Conservation (phyloP, 2,888 invertebrate genomes). For the Macaria liturata region DNA sequence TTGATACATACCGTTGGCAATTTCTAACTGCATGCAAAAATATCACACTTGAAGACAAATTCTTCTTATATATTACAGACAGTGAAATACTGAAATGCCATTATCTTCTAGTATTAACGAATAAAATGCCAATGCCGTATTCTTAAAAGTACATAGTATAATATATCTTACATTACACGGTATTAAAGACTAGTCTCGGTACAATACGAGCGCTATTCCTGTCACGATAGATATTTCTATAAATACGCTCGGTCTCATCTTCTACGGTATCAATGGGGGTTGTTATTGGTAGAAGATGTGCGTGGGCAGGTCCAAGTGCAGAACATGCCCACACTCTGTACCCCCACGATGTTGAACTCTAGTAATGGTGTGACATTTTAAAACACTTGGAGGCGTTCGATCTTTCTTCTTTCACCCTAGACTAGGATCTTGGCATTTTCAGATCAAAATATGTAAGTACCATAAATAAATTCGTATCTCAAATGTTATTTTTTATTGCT, state of each 20-base stretch:
- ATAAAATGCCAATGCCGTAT: too few relatives aligned
- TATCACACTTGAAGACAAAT: too few relatives aligned
- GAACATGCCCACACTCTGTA: slow-evolving; percentile 53
- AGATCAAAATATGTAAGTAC: slow-evolving; percentile 14
- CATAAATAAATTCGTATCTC: too few relatives aligned
- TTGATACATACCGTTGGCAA: too few relatives aligned
- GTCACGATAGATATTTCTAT: slow-evolving; percentile 9
- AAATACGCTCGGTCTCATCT: slow-evolving; percentile 27
- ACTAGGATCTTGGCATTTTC: slow-evolving; percentile 15
- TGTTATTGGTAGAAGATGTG: slow-evolving; percentile 38
- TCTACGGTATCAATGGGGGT: slow-evolving; percentile 32
- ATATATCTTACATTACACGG: neutral
- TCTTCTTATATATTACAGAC: too few relatives aligned
- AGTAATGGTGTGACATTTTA: slow-evolving; percentile 60
- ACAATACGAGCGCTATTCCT: slow-evolving; percentile 1
- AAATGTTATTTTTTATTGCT: too few relatives aligned
- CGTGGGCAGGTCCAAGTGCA: slow-evolving; percentile 45
- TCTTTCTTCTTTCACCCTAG: slow-evolving; percentile 37
- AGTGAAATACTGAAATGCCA: too few relatives aligned
- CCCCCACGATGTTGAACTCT: slow-evolving; percentile 59
- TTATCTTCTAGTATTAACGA: too few relatives aligned
- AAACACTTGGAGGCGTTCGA: slow-evolving; percentile 54
- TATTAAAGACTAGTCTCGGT: neutral
- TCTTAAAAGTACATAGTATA: neutral
- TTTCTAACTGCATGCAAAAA: too few relatives aligned